Evolutionary conservation across 2,888 invertebrate genomes (phyloP).

Genomic region (Timema podura): DNA sequence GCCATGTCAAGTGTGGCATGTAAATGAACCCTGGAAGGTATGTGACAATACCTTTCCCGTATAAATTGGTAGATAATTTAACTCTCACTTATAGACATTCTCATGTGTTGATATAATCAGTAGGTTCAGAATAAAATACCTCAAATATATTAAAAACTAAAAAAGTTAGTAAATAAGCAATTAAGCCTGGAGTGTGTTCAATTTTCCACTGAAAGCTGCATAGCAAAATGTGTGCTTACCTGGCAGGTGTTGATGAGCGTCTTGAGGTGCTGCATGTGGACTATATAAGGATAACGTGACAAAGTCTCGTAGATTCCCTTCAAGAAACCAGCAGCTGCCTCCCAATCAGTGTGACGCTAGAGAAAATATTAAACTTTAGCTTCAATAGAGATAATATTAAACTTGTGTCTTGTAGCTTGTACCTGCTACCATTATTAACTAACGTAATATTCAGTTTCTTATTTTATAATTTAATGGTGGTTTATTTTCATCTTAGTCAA

Average conservation of each 20-base stretch:
- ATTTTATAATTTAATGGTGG: too few relatives aligned
- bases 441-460: too few relatives aligned
- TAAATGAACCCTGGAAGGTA: too few relatives aligned
- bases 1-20: too few relatives aligned
- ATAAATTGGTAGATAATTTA: background rate
- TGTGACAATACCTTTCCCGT: background rate
- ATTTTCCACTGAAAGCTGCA: background rate
- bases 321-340: constrained; percentile 88
- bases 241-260: constrained; percentile 79
- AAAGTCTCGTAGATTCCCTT: constrained; percentile 95
- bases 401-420: too few relatives aligned
- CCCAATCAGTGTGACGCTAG: constrained; percentile 94
- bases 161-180: too few relatives aligned
- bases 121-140: too few relatives aligned
- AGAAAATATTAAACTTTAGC: constrained; percentile 32
- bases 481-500: too few relatives aligned
- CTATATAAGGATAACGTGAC: constrained; percentile 88
- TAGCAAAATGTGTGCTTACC: constrained; percentile 49
- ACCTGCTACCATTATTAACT: too few relatives aligned
- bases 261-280: constrained; percentile 90
- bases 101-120: background rate
- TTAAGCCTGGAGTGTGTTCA: background rate
- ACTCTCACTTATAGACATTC: background rate
- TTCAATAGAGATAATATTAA: too few relatives aligned
- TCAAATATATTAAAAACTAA: too few relatives aligned